Base-by-base conservation (phyloP, 2,113 vertebrate species). In the Microtus ochrogaster region DNA sequence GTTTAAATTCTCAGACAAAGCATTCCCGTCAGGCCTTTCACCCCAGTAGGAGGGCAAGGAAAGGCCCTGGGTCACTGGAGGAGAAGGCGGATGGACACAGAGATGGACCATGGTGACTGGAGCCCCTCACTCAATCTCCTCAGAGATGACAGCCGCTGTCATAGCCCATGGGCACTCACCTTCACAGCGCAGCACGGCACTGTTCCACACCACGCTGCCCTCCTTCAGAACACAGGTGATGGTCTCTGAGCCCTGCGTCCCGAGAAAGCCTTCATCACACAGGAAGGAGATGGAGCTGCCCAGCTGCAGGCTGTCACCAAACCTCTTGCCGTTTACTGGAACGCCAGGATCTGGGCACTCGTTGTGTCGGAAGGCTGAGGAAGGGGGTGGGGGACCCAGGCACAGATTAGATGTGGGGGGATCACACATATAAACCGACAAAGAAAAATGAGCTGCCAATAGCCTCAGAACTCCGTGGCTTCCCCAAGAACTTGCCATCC, bases 221-320 rank as follows among this genome's bases (percentile, higher is more conserved):
- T 99, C 99, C 98, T 99, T 99, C 95, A 99, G 98, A 92, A 99
- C 98, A 91, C 99, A 99, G 89, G 99, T 99, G 97, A 99, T 97
- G 49, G 99, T 99, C 96, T 99, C 99, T 0, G 99, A 99, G 95
- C 99, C 99, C 1, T 99, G 99, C 0, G 99, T 99, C 96, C 99
- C 99, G 0, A 99, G 99, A 90, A 99, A 99, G 44, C 99, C 99
- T 94, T 99, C 99, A 0, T 99, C 99, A 0, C 99, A 99, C 7
- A 99, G 98, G 98, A 99, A 99, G 12, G 99, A 99, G 96, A 99
- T 99, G 1, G 99, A 99, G 96, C 99, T 99, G 77, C 99, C 99
- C 21, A 99, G 99, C 98, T 99, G 99, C 2, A 99, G 99, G 96
- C 99, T 99, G 95, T 99, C 99, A 0, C 99, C 99, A 9, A 99